Percentiles rank a stretch among this genome's conserved stretches.
Evolutionary conservation across 2,797 vertebrate species (phyloP).

Genomic region (Rhynchonycteris naso): DNA sequence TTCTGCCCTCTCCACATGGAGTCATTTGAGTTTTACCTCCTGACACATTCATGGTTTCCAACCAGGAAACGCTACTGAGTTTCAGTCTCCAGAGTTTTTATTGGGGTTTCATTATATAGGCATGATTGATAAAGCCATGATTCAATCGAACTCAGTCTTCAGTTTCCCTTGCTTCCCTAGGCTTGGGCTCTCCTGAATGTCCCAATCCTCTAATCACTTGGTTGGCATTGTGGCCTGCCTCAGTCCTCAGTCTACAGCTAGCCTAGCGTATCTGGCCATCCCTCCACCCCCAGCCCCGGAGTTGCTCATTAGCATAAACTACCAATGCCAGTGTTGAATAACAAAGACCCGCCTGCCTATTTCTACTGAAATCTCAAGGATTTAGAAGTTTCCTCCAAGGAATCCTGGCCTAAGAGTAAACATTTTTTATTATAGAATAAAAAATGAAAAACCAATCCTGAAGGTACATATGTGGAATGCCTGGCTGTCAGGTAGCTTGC

Average conservation of each 20-base stretch:
- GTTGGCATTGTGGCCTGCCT: neutral
- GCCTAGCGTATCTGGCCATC: neutral
- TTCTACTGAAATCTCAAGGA: neutral
- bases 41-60: neutral
- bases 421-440: neutral
- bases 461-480: neutral
- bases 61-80: neutral
- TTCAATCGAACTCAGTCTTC: neutral
- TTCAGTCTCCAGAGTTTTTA: slow-evolving; percentile 27
- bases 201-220: neutral
- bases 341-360: neutral
- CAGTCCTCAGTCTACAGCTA: neutral
- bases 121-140: neutral
- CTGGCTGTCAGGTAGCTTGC: slow-evolving; percentile 13
- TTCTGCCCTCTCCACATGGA: neutral
- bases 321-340: neutral
- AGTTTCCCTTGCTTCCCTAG: neutral
- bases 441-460: neutral
- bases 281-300: too few species aligned
- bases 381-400: neutral
- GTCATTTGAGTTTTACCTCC: neutral
- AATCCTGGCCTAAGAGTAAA: neutral
- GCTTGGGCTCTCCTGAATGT: neutral
- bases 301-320: neutral
- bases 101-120: neutral